A percentile compares a stretch with the other conserved stretches of the same genome.
These are phyloP conservation scores for Tetragonula clypearis DNA, from an alignment of 1,140 invertebrate species.

Conservation along the genomic window DNA sequence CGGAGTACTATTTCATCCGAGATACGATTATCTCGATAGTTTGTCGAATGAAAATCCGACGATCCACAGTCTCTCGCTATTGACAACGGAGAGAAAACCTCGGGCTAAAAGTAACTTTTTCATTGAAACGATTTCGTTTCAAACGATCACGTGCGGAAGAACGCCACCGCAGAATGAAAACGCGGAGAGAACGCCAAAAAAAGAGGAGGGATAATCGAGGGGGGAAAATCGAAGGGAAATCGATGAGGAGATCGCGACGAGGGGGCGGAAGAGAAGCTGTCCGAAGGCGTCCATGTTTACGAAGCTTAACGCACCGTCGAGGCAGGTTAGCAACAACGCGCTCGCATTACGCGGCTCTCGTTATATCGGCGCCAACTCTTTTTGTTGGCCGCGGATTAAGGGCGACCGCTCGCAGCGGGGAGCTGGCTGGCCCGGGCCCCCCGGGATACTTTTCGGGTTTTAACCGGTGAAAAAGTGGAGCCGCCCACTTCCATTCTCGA, in stretches of 20 bases:
- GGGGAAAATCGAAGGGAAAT: too few relatives aligned
- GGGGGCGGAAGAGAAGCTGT: neutral
- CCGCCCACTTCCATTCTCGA: slow-evolving; percentile 24
- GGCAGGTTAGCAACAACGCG: slow-evolving; percentile 57
- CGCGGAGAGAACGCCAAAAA: neutral
- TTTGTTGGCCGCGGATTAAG: slow-evolving; percentile 68
- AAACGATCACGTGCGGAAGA: too few relatives aligned
- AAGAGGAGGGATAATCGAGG: neutral
- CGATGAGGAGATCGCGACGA: too few relatives aligned
- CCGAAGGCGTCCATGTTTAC: slow-evolving; percentile 38
- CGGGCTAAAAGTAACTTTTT: too few relatives aligned
- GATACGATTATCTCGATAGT: too few relatives aligned
- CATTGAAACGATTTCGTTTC: too few relatives aligned
- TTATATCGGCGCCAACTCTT: slow-evolving; percentile 72
- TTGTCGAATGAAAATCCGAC: too few relatives aligned
- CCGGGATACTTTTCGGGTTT: neutral
- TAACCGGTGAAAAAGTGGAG: slow-evolving; percentile 20
- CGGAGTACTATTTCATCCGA: too few relatives aligned
- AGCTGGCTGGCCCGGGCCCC: neutral
- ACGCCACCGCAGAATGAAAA: too few relatives aligned
- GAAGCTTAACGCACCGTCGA: slow-evolving; percentile 54
- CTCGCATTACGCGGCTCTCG: slow-evolving; percentile 61
- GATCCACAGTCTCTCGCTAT: too few relatives aligned
- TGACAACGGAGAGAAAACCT: too few relatives aligned
- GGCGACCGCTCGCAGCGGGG: slow-evolving; percentile 55